Evolutionary conservation across 2,888 invertebrate species (phyloP), one percentile per base, ranked within the genome.

Genomic region (Lasioglossum calceatum): DNA sequence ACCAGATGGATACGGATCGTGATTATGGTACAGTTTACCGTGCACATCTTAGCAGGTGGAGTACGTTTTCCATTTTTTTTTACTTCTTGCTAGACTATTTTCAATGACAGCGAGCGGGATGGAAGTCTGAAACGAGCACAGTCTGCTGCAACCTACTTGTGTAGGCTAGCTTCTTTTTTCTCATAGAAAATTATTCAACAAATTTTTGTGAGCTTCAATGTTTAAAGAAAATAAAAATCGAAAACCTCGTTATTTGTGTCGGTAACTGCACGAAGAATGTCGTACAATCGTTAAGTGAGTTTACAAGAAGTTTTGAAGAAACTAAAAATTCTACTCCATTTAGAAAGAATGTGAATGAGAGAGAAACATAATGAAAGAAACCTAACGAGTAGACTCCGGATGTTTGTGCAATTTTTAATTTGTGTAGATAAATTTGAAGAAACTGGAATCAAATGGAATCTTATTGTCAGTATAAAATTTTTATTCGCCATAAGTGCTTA

Each of bases 41-140:
- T 50, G 23, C 19, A 86, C 74, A 64, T 77, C 77, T 76, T 74
- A 78, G 64, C 86, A 86, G 86, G 81, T 86, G 81, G 72, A 76
- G 14, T 72, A 70, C 36, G 4, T 70, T 42, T 64, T 16, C 7
- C 32, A 14, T 32, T 32, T 16, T 27, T 27, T 58, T 27, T 4
- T 64, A 8, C 32, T n/a, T 70, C 42, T 70, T 39, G 19, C 8
- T 19, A 39, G 70, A 23, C 19, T 70, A 73, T 32, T 50, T 19
- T 10, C 27, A 16, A 8, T 73, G 32, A 73, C 47, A 27, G 27
- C 27, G 10, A 73, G 19, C 32, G 4, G 27, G n/a, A 44, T 44
- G 27, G n/a, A 61, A 27, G 67, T 36, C 36, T 36, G 67, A 4
- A 67, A 67, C 23, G 36, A 10, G 8, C 67, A 36, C 36, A 36